Base-by-base conservation (phyloP, 23 tunicate species). In the Aplidium turbinatum region DNA sequence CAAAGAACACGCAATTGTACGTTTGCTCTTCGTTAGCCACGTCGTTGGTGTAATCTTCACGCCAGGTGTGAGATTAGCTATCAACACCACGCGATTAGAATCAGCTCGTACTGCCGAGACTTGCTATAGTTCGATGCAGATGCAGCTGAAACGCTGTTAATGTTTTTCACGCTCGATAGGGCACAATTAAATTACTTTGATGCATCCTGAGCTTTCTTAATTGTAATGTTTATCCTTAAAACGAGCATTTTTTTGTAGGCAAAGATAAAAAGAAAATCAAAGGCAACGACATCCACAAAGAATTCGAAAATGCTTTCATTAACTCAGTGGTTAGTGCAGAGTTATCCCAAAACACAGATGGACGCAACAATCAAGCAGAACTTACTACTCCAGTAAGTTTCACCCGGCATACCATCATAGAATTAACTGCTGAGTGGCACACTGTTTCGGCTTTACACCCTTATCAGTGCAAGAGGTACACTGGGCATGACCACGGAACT, bases 301-400 rank as follows among this genome's bases (percentile, higher is more conserved):
- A 61, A 9, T 75, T 83, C 33, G 89, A 83, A 55, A 63, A 75
- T 31, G 89, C 89, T 24, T 83, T 83, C 32, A 83, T 83, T 24
- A 53, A 70, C 56, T 83, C 89, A 1, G 79, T 83, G 6, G 89
- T 83, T 16, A 51, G 68, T 30, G 81, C 89, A 0, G 89, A 83
- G 54, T 61, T 83, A 31, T 0, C 70, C 0, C 84, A 78, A 68
- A 31, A 67, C 24, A 19, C 53, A 33, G 45, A 9, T 52, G 75
- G 34, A 27, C 38, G 82, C 1, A 68, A 27, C 75, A 63, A 20
- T 33, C 45, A 29, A 33, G 36, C 31, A 4, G 70, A 35, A 63
- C 33, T 47, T 2, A 63, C 22, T 47, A 9, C 70, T 33, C 13
- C 26, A n/a, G 75, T 68, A 46, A 68, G 57, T 68, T 42, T 42